Conservation (phyloP, 30 jellyfish, hydroid and myxozoan genomes). For the Chrysaora quinquecirrha region DNA sequence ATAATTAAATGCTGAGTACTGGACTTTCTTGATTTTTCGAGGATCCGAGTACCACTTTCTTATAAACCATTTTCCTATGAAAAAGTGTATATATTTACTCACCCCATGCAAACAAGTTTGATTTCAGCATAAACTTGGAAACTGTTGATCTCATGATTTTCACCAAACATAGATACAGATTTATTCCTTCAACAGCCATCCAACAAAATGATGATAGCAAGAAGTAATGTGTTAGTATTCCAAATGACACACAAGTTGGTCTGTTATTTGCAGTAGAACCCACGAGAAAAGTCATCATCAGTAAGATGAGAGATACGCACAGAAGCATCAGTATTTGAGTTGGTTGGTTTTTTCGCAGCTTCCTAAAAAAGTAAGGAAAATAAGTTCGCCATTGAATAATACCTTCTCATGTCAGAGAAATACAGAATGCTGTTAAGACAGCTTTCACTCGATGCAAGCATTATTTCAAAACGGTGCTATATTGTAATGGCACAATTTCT, state of each 20-base stretch:
- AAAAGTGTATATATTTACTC: no score
- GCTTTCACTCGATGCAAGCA: no score
- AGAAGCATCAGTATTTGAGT: conserved; percentile 11
- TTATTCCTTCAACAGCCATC: conserved; percentile 53
- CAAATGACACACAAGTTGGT: conserved; percentile 9
- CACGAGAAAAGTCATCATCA: conserved; percentile 7
- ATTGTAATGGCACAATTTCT: no score
- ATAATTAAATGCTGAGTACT: no score
- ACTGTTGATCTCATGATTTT: conserved; percentile 6
- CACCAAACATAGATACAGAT: conserved; percentile 26
- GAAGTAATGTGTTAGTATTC: conserved; percentile 31
- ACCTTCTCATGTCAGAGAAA: no score
- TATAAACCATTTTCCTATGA: background rate
- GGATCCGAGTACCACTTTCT: no score
- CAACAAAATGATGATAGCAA: conserved; percentile 49
- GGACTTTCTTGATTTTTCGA: no score
- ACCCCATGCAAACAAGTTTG: conserved; percentile 58
- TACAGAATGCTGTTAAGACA: no score
- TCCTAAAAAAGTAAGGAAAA: no score
- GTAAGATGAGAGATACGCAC: conserved; percentile 20
- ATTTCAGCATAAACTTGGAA: conserved; percentile 25
- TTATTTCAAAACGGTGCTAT: no score
- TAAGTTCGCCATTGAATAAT: no score
- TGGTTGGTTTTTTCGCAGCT: conserved; percentile 26
- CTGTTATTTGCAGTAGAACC: background rate